Evolutionary conservation across 2,113 vertebrate species (phyloP), one percentile per base, ranked within the genome.

Genomic region (Pandion haliaetus): DNA sequence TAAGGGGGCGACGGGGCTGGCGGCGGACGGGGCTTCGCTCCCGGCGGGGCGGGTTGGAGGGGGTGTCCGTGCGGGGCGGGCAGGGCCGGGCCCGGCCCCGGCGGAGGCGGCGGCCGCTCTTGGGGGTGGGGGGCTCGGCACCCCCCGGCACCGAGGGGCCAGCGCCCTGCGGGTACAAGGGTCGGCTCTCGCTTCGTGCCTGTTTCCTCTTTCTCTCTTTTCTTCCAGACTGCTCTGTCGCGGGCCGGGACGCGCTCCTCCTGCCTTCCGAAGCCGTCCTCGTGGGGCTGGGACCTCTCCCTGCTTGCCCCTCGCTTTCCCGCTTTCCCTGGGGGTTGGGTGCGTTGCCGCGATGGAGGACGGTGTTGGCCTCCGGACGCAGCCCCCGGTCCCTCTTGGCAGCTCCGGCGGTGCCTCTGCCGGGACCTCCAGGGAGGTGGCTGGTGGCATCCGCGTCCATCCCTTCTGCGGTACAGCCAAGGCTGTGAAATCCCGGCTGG

Each of bases 151-250:
- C n/a, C n/a, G n/a, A n/a, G n/a, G n/a, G n/a, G n/a, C n/a, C n/a
- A n/a, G n/a, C n/a, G n/a, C n/a, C n/a, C n/a, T n/a, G n/a, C n/a
- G n/a, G n/a, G n/a, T n/a, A n/a, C n/a, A n/a, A n/a, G n/a, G n/a
- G n/a, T n/a, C n/a, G n/a, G n/a, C n/a, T n/a, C 67, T 65, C 49
- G 77, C 82, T 86, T 82, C 80, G 89, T n/a, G 89, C 86, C 28
- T 86, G 47, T 79, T 59, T 78, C 42, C 85, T 86, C n/a, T 92
- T 47, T 91, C 82, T 95, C 63, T 95, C 67, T 94, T 87, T 87
- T 92, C 86, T 96, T 95, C 69, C 93, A 96, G 95, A 94, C 80
- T 17, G 34, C 86, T 84, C 91, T 89, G 54, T 95, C 91, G 59
- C 8, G 59, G 92, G 95, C 92, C 18, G 44, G 79, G 89, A 93